Percentiles rank a stretch among this genome's conserved stretches.
Conservation (phyloP, 37 sponge, comb jelly and placozoan species). For the Mnemiopsis leidyi region DNA sequence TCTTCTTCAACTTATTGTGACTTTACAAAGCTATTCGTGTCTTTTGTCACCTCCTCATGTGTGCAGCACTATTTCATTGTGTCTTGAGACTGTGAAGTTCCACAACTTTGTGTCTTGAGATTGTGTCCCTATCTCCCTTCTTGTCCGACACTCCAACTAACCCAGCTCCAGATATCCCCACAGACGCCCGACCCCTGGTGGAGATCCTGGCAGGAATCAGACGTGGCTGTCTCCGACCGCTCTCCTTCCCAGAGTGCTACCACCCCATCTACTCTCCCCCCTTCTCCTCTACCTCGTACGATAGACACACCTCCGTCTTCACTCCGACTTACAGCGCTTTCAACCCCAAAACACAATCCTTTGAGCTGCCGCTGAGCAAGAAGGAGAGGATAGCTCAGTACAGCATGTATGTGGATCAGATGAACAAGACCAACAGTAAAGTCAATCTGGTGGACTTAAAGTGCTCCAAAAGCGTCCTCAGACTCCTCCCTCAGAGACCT, state of each 20-base stretch:
- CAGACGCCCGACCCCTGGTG: conserved; percentile 39
- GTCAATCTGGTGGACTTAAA: conserved; percentile 31
- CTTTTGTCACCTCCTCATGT: too few relatives aligned
- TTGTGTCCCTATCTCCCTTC: too few relatives aligned
- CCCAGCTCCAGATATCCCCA: conserved; percentile 18
- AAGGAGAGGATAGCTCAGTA: conserved; percentile 46
- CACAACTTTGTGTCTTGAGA: too few relatives aligned
- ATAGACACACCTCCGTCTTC: conserved; percentile 25
- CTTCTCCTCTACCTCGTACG: neutral
- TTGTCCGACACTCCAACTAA: neutral
- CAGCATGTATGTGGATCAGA: conserved; percentile 22
- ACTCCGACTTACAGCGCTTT: conserved; percentile 8
- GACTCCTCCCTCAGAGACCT: neutral
- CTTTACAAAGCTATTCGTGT: too few relatives aligned
- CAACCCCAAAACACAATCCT: conserved; percentile 32
- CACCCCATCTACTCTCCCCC: conserved; percentile 22
- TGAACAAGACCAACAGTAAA: conserved; percentile 3
- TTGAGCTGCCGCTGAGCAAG: neutral
- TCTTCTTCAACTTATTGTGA: too few relatives aligned
- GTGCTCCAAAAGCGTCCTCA: neutral
- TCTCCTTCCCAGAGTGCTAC: conserved; percentile 47
- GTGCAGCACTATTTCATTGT: too few relatives aligned
- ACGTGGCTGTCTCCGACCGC: conserved; percentile 53
- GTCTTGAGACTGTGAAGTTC: too few relatives aligned
- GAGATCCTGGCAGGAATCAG: neutral